Evolutionary conservation across 2,888 invertebrate genomes (phyloP).

Genomic region (Chrysolina oricalcia): DNA sequence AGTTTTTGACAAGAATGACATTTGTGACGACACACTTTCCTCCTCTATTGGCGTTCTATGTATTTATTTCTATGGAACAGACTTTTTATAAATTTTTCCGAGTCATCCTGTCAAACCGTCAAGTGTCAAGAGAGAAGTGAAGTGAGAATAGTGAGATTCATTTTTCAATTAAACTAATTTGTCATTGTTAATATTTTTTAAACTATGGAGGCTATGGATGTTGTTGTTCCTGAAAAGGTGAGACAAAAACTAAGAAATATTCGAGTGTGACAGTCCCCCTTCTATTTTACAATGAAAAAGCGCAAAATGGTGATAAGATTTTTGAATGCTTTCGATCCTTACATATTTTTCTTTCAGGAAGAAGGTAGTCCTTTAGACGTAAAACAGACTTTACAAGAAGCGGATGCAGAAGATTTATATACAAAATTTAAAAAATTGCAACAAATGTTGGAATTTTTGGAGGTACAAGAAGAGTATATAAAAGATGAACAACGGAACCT

Average conservation of each 20-base stretch:
- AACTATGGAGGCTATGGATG: conserved; percentile 88
- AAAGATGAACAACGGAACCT: conserved; percentile 99
- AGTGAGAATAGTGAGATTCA: background rate
- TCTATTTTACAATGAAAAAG: background rate
- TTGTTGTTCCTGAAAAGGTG: conserved; percentile 87
- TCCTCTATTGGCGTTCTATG: no score
- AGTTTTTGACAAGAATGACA: no score
- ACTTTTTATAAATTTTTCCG: no score
- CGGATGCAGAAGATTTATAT: conserved; percentile 94
- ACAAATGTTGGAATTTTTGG: conserved; percentile 95
- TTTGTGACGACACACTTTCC: no score
- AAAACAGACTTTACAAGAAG: conserved; percentile 83
- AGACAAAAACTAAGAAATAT: conserved; percentile 56
- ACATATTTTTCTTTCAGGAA: conserved; percentile 73
- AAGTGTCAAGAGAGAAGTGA: background rate
- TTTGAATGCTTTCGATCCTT: background rate
- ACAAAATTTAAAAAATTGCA: conserved; percentile 98
- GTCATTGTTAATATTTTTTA: background rate
- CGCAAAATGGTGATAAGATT: conserved; percentile 33
- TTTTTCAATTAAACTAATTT: no score
- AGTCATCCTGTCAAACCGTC: no score
- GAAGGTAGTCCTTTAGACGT: conserved; percentile 80
- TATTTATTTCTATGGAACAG: no score
- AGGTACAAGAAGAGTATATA: conserved; percentile 99
- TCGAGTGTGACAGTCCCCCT: background rate